These are phyloP conservation scores for Eleginops maclovinus DNA, from an alignment of 2,113 vertebrate genomes.

Conservation along the genomic window DNA sequence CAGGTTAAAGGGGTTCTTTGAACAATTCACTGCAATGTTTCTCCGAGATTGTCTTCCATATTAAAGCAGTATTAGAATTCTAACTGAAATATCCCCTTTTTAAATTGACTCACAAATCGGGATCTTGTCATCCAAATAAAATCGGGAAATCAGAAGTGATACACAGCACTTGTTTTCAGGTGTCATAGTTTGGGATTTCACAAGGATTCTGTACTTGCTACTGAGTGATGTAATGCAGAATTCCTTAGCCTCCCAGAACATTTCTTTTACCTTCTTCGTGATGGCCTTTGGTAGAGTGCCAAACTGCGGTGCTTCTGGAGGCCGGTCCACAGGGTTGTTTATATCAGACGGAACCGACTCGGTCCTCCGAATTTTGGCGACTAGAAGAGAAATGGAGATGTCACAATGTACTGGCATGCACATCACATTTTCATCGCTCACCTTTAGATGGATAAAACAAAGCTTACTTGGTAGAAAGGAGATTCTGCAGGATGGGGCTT, in stretches of 20 bases:
- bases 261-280: constrained; percentile 91
- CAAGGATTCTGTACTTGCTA: background rate
- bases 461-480: constrained; percentile 95
- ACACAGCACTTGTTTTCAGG: too few species aligned
- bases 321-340: constrained; percentile 95
- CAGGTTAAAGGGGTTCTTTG: too few species aligned
- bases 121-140: too few species aligned
- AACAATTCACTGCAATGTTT: too few species aligned
- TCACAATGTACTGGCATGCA: constrained; percentile 4
- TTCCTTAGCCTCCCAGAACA: background rate
- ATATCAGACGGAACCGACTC: constrained; percentile 98
- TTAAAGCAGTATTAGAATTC: too few species aligned
- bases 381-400: constrained; percentile 72
- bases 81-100: too few species aligned
- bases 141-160: too few species aligned
- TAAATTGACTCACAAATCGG: too few species aligned
- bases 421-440: background rate
- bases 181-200: background rate
- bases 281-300: constrained; percentile 96
- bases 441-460: background rate
- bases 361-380: constrained; percentile 94
- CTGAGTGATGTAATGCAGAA: background rate
- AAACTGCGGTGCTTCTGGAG: constrained; percentile 91
- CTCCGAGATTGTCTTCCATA: too few species aligned
- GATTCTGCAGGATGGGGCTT: constrained; percentile 96